Conservation (phyloP, 2,888 invertebrate species). For the Latrodectus elegans region DNA sequence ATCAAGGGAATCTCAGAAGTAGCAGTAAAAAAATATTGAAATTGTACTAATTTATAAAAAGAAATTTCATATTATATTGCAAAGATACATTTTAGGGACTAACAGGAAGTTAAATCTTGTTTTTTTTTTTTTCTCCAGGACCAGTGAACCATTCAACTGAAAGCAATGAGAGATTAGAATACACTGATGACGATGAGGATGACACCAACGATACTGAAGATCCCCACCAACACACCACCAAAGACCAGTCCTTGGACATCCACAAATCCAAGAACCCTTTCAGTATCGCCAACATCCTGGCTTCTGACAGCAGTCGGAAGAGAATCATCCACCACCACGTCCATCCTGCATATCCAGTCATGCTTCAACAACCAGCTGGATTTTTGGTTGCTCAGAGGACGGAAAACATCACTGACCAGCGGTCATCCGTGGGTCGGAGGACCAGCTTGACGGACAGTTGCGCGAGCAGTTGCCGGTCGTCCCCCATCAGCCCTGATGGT, state of each 20-base stretch:
- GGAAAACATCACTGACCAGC: neutral
- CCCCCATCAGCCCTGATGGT: slow-evolving; percentile 37
- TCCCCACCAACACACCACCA: neutral
- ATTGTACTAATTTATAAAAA: no score
- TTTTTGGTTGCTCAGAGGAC: slow-evolving; percentile 57
- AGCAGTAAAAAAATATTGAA: no score
- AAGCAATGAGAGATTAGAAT: slow-evolving; percentile 15
- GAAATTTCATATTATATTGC: no score
- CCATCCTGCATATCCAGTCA: slow-evolving; percentile 18
- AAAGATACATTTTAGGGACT: no score
- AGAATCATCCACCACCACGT: neutral
- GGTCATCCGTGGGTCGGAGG: slow-evolving; percentile 26
- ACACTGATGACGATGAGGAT: slow-evolving; percentile 42
- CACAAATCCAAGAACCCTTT: slow-evolving; percentile 54
- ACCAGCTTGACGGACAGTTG: slow-evolving; percentile 62
- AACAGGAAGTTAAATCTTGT: no score
- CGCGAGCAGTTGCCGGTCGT: slow-evolving; percentile 47
- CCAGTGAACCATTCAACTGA: neutral
- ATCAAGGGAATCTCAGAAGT: no score
- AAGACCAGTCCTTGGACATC: slow-evolving; percentile 5
- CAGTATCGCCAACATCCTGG: slow-evolving; percentile 69
- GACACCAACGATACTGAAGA: slow-evolving; percentile 18
- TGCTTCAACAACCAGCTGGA: slow-evolving; percentile 58
- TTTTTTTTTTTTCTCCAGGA: slow-evolving; percentile 4
- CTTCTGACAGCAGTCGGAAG: slow-evolving; percentile 25